Evolutionary conservation across 2,797 vertebrate species (phyloP).

Genomic region (Bradypus variegatus): DNA sequence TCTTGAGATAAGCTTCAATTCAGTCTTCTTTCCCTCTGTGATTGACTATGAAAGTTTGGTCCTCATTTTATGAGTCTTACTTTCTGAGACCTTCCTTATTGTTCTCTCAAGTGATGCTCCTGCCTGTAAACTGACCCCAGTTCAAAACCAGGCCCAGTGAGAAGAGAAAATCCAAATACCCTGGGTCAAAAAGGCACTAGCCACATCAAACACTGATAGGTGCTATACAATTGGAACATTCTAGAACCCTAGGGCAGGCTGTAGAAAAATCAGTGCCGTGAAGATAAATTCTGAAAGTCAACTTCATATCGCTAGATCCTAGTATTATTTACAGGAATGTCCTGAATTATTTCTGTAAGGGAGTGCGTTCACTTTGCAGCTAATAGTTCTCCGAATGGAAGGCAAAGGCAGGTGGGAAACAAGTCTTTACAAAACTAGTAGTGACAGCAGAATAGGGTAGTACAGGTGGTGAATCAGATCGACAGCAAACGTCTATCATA

Average conservation of each 20-base stretch:
- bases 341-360: not conserved
- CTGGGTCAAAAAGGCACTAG: not conserved
- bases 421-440: not conserved
- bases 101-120: not conserved
- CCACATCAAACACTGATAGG: not conserved
- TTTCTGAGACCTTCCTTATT: not conserved
- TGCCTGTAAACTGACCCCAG: not conserved
- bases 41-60: not conserved
- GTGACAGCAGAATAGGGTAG: not conserved
- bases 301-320: not conserved
- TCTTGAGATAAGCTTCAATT: not conserved
- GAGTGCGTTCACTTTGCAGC: not conserved
- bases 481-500: not conserved
- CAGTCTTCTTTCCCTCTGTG: not conserved
- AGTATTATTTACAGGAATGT: no score
- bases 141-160: not conserved
- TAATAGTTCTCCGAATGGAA: not conserved
- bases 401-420: no score
- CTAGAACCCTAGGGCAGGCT: not conserved
- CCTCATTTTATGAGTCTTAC: not conserved
- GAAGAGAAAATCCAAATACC: not conserved
- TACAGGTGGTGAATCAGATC: accelerated
- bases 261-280: not conserved
- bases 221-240: no score
- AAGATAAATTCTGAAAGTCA: not conserved